Evolutionary conservation across 2,113 vertebrate species (phyloP), one percentile per base, ranked within the genome.

Genomic region (Labeo rohita): DNA sequence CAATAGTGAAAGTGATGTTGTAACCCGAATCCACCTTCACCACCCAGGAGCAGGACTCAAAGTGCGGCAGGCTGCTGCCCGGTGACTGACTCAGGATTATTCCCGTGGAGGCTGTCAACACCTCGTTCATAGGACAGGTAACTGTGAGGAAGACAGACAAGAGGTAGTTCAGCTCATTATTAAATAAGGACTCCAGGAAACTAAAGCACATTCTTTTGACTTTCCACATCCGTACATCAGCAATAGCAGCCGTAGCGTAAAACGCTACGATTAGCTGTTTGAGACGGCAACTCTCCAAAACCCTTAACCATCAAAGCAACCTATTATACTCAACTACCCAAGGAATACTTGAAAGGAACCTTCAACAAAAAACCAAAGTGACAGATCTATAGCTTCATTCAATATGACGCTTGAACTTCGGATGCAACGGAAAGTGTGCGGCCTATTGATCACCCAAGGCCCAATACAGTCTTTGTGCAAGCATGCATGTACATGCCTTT

Each of bases 41-140:
- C 86, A 99, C 94, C 98, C 98, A 99, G 12, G 98, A 98, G 84
- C 98, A 99, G 36, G 97, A 98, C 93, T 99, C 98, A 50, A 99
- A 99, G 85, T 98, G 98, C 0, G 97, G 98, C 85, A 98, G 98
- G n/a, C 95, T 97, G 0, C 92, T 97, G 21, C 96, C 95, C 73
- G 95, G 96, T 50, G 97, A 97, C 93, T 98, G 98, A 91, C 98
- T 99, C 86, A 99, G 95, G 93, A 99, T 98, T 85, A 99, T 96
- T 0, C 97, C 98, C 0, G 95, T 96, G 87, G 98, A 99, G 74
- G 97, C 97, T 0, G 96, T 98, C 89, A 97, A 86, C 0, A 99
- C 93, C 93, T 98, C 96, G 8, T 98, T 98, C 91, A 97, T 97
- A 2, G 97, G 98, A 87, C 98, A 99, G 8, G 93, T 97, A 79